Base-by-base conservation (phyloP, 2,797 vertebrate genomes). In the Diglossa cyanea region DNA sequence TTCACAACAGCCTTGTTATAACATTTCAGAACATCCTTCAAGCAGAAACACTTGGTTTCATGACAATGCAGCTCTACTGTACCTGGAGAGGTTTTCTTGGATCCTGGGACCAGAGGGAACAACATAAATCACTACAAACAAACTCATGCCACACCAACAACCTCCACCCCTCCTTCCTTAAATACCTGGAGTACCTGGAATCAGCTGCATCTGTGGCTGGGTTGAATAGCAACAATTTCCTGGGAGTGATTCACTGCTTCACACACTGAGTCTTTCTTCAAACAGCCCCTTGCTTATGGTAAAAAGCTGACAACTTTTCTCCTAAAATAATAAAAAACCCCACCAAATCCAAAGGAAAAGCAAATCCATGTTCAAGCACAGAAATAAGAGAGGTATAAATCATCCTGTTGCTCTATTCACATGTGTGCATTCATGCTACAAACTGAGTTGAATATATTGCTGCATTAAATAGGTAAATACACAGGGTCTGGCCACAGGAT, bases 351-450 rank as follows among this genome's bases (percentile, higher is more conserved):
- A 68, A n/a, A 48, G 11, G 6, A 30, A 73, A 91, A 68, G 13
- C 16, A 87, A 73, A 66, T 24, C 19, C 5, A 2, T 21, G 11
- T 20, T 72, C 37, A 82, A 62, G 17, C 31, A 67, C 31, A 63
- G 63, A 42, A 65, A 21, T 17, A 33, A n/a, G 17, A 75, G 26
- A 77, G 18, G 6, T 26, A 6, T 18, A 33, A 68, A 81, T 60
- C 17, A 45, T 40, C 19, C n/a, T 75, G 10, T 28, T 50, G 19
- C 39, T 54, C 31, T n/a, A 2, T 3, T 11, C 13, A 12, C 1
- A 8, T 24, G 4, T 17, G 17, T 54, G 11, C 16, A 44, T 0
- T 1, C 8, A 6, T 5, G 28, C 7, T 65, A 11, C 7, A 54
- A 23, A 40, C 17, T 17, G 30, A 61, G 11, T 42, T 74, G 44